These are phyloP conservation scores for Agrochola lychnidis DNA, from an alignment of 2,888 invertebrate genomes.

Conservation along the genomic window DNA sequence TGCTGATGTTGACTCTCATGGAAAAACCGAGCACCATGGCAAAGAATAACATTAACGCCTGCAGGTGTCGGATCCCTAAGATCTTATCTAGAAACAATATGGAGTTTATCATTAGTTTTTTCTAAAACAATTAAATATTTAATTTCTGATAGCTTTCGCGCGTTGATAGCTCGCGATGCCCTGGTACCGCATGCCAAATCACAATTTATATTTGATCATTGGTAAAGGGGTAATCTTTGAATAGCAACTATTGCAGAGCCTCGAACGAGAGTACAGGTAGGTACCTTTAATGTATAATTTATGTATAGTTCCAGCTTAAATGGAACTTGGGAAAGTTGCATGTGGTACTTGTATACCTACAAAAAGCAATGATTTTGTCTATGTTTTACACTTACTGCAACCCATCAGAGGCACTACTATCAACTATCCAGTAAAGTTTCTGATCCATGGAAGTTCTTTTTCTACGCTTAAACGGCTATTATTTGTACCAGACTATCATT, in stretches of 20 bases:
- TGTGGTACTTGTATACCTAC: not conserved
- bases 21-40: constrained; percentile 91
- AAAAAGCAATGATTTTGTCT: not conserved
- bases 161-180: not conserved
- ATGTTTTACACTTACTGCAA: constrained; percentile 19
- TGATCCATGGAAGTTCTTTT: constrained; percentile 31
- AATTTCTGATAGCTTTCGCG: not conserved
- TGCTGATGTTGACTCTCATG: constrained; percentile 92
- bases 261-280: not conserved
- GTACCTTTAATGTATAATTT: not conserved
- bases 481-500: constrained; percentile 12
- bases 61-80: constrained; percentile 89
- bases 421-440: constrained; percentile 4
- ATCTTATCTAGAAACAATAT: constrained; percentile 13
- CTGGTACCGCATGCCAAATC: not conserved
- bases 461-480: constrained; percentile 3
- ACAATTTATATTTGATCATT: not conserved
- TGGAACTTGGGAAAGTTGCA: not conserved
- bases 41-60: constrained; percentile 90
- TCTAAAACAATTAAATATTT: not conserved
- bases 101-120: too few species aligned
- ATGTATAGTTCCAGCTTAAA: not conserved
- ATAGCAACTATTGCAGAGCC: not conserved
- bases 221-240: too few species aligned
- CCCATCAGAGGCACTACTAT: constrained; percentile 23